Percentiles rank a stretch among this genome's conserved stretches.
Conservation (phyloP, 1,140 invertebrate species). For the Harlomillsia oculata region DNA sequence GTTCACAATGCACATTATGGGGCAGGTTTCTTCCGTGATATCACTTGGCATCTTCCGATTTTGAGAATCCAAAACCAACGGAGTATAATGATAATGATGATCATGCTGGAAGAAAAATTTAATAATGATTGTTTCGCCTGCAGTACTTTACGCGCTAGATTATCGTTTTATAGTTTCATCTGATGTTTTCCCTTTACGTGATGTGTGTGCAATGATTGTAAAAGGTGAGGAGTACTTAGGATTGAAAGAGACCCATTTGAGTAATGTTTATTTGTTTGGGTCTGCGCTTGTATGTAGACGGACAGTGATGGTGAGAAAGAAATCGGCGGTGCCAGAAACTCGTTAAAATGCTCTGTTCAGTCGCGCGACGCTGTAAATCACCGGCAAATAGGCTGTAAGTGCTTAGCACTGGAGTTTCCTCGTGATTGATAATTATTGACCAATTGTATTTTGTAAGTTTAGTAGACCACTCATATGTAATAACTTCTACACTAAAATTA, state of each 20-base stretch:
- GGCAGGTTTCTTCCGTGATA: not conserved
- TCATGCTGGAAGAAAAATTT: not conserved
- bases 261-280: constrained; percentile 16
- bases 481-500: not conserved
- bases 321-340: constrained; percentile 43
- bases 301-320: not conserved
- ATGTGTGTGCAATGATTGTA: not conserved
- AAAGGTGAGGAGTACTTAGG: not conserved
- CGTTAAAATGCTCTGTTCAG: constrained; percentile 25
- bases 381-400: constrained; percentile 17
- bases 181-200: not conserved
- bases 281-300: not conserved
- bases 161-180: not conserved
- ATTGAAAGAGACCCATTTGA: not conserved
- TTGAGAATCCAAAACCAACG: not conserved
- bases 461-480: not conserved
- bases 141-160: not conserved
- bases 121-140: not conserved
- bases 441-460: not conserved
- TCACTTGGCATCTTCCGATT: not conserved
- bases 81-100: constrained; percentile 2
- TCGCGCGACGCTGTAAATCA: constrained; percentile 27
- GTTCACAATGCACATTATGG: not conserved
- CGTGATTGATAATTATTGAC: constrained; percentile 16
- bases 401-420: constrained; percentile 2